These are phyloP conservation scores for Serranus cabrilla DNA, from an alignment of 2,797 vertebrate species.

Conservation along the genomic window DNA sequence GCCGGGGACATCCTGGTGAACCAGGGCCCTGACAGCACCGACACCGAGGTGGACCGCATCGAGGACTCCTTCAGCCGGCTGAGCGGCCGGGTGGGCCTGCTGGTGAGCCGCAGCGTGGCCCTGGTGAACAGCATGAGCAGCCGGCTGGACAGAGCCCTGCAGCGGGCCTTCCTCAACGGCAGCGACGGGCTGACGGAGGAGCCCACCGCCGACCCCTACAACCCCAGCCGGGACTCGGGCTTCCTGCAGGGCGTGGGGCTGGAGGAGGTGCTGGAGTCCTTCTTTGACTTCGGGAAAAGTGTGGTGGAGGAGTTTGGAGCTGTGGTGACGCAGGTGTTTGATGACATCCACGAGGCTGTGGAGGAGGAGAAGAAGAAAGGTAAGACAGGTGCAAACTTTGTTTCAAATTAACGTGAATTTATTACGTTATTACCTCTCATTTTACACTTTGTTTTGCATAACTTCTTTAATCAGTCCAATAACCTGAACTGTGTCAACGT, in stretches of 20 bases:
- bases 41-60: slow-evolving; percentile 82
- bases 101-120: slow-evolving; percentile 87
- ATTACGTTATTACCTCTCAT: too few relatives aligned
- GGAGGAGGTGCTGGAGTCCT: slow-evolving; percentile 87
- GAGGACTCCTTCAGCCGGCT: slow-evolving; percentile 88
- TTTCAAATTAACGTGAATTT: too few relatives aligned
- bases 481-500: too few relatives aligned
- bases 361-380: slow-evolving; percentile 84
- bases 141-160: slow-evolving; percentile 88
- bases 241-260: slow-evolving; percentile 86
- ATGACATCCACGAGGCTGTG: slow-evolving; percentile 74
- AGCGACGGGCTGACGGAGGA: slow-evolving; percentile 41
- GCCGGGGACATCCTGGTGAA: slow-evolving; percentile 72
- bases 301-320: slow-evolving; percentile 89
- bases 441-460: too few relatives aligned
- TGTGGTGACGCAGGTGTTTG: slow-evolving; percentile 85
- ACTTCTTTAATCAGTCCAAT: too few relatives aligned
- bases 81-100: slow-evolving; percentile 74
- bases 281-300: slow-evolving; percentile 90
- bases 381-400: slow-evolving; percentile 47
- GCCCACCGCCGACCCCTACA: slow-evolving; percentile 55
- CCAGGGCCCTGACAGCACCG: slow-evolving; percentile 76
- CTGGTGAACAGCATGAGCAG: slow-evolving; percentile 88
- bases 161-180: slow-evolving; percentile 85
- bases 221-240: slow-evolving; percentile 71